Evolutionary conservation across 2,888 invertebrate species (phyloP).

Genomic region (Chloroclysta siterata): DNA sequence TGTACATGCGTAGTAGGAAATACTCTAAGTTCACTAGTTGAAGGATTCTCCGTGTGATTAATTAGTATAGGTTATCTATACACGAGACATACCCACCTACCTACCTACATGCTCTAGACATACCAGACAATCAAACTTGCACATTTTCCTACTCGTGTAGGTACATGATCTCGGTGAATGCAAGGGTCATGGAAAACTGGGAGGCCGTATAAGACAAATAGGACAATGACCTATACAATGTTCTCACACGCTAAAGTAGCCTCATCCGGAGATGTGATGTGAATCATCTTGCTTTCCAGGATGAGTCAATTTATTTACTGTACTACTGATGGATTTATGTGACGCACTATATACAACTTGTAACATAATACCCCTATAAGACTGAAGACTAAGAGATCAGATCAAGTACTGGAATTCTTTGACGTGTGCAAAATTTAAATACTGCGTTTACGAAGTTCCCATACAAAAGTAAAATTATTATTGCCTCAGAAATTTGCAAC

Average conservation of each 20-base stretch:
- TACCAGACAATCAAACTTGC: slow-evolving; percentile 10
- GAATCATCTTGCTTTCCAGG: slow-evolving; percentile 55
- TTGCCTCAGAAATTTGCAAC: too few species aligned
- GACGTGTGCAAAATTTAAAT: too few species aligned
- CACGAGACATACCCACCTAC: slow-evolving; percentile 2
- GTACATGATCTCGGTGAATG: slow-evolving; percentile 10
- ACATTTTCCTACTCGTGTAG: slow-evolving; percentile 22
- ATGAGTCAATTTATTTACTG: slow-evolving; percentile 64
- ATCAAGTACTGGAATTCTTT: too few species aligned
- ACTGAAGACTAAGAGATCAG: too few species aligned
- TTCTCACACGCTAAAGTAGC: slow-evolving; percentile 56
- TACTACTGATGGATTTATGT: neutral
- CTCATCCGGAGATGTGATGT: slow-evolving; percentile 57
- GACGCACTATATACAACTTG: neutral
- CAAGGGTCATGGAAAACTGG: slow-evolving; percentile 31
- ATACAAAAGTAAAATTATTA: too few species aligned
- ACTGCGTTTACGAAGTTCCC: too few species aligned
- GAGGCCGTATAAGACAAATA: slow-evolving; percentile 40
- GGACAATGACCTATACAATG: slow-evolving; percentile 46
- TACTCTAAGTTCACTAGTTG: slow-evolving; percentile 35
- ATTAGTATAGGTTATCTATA: slow-evolving; percentile 13
- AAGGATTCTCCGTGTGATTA: slow-evolving; percentile 30
- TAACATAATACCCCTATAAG: too few species aligned
- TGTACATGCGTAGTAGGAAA: slow-evolving; percentile 22
- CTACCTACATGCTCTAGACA: neutral